Evolutionary conservation across 2,113 vertebrate species (phyloP).

Genomic region (Nanger granti): DNA sequence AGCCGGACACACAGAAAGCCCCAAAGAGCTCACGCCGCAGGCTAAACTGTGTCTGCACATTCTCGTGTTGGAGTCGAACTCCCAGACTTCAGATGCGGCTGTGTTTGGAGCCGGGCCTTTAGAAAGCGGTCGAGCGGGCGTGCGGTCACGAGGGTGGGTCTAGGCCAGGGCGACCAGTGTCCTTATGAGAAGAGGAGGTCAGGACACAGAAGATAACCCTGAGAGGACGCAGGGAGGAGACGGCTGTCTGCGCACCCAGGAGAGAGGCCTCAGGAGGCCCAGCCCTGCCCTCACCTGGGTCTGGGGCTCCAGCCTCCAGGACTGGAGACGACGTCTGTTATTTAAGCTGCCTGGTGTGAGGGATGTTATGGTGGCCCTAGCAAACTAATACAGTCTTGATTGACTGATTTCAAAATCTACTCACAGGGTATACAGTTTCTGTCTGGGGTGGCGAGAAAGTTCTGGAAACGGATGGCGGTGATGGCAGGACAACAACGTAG

Average conservation of each 20-base stretch:
- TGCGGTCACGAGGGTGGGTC: not conserved
- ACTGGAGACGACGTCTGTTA: fast-evolving
- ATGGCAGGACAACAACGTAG: fast-evolving
- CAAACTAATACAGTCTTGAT: not conserved
- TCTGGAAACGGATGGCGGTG: not conserved
- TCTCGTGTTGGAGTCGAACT: fast-evolving
- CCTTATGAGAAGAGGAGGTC: not conserved
- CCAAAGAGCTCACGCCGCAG: fast-evolving
- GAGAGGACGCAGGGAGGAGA: not conserved
- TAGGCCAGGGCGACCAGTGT: fast-evolving
- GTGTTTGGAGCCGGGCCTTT: not conserved
- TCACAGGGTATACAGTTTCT: not conserved
- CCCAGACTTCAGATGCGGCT: not conserved
- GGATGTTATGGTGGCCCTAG: not conserved
- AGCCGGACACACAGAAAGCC: fast-evolving
- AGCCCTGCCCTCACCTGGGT: not conserved
- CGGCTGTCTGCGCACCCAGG: fast-evolving
- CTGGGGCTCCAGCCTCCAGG: not conserved
- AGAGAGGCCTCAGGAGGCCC: not conserved
- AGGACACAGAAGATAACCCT: fast-evolving
- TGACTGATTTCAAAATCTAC: not conserved
- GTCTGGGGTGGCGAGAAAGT: fast-evolving
- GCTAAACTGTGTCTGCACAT: fast-evolving
- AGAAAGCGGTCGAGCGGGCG: not conserved
- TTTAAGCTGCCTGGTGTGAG: not conserved